Conservation (phyloP, 2,797 vertebrate species). For the Myotis vivesi region DNA sequence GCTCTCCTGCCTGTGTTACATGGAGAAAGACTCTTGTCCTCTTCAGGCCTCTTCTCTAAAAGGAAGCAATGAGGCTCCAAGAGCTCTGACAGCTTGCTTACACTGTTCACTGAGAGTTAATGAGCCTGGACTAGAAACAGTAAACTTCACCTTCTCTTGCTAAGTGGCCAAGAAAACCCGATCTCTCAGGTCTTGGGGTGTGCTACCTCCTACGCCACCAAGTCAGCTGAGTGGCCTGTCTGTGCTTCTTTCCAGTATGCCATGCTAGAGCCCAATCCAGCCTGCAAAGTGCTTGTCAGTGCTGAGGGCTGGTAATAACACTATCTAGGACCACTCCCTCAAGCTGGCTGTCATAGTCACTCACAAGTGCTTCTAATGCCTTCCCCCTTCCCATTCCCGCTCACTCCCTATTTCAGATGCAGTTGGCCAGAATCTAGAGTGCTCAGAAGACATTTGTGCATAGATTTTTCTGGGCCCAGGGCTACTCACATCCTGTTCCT, state of each 20-base stretch:
- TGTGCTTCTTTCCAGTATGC: neutral
- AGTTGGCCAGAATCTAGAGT: neutral
- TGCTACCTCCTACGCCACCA: neutral
- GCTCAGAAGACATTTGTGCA: neutral
- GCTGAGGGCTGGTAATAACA: neutral
- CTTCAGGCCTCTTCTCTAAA: neutral
- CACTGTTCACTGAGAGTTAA: neutral
- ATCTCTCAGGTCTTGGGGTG: neutral
- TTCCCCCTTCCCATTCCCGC: neutral
- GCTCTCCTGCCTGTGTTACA: neutral
- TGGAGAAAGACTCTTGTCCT: neutral
- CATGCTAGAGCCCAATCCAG: neutral
- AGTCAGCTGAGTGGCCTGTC: neutral
- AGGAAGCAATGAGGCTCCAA: neutral
- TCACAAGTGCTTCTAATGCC: neutral
- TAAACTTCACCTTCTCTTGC: neutral
- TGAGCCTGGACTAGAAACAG: neutral
- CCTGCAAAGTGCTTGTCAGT: neutral
- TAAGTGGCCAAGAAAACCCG: neutral
- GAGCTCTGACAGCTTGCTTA: neutral
- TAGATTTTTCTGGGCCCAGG: neutral
- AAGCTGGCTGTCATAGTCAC: neutral
- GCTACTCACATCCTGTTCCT: neutral
- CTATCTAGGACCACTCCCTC: neutral
- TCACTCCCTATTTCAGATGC: fast-evolving